Conservation (phyloP, 2,797 vertebrate genomes). For the Zenarchopterus dispar region DNA sequence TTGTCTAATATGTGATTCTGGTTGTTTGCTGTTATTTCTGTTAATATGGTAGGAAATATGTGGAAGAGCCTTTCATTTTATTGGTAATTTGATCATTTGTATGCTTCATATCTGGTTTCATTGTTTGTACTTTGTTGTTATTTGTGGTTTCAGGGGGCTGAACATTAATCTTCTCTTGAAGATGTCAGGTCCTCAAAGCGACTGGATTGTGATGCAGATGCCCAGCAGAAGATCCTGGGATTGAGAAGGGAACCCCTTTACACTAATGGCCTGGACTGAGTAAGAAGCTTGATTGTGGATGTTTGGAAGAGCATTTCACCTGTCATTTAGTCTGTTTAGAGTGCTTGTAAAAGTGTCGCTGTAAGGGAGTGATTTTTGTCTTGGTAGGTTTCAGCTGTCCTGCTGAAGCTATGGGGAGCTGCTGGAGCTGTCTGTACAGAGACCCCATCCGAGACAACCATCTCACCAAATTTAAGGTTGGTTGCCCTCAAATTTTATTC, state of each 20-base stretch:
- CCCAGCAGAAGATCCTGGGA: slow-evolving; percentile 86
- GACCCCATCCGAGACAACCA: slow-evolving; percentile 96
- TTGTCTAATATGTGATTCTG: background rate
- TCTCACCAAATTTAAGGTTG: slow-evolving; percentile 97
- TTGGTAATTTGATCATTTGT: background rate
- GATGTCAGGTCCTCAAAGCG: slow-evolving; percentile 79
- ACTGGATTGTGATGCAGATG: slow-evolving; percentile 81
- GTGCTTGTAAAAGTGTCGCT: background rate
- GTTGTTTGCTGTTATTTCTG: background rate
- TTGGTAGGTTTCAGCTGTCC: slow-evolving; percentile 84
- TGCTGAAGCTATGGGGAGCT: slow-evolving; percentile 98
- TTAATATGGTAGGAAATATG: no score
- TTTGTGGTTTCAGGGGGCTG: slow-evolving; percentile 82
- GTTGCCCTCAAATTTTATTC: background rate
- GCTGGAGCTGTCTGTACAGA: slow-evolving; percentile 96
- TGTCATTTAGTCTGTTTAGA: slow-evolving; percentile 7
- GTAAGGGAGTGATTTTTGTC: background rate
- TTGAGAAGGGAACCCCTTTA: slow-evolving; percentile 82
- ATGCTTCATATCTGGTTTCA: background rate
- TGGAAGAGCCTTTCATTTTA: background rate
- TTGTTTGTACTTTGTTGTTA: background rate
- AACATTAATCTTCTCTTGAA: slow-evolving; percentile 71
- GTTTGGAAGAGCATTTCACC: background rate
- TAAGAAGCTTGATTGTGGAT: slow-evolving; percentile 68
- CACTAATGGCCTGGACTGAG: slow-evolving; percentile 93